Evolutionary conservation across 2,888 invertebrate species (phyloP).

Genomic region (Epinotia bilunana): DNA sequence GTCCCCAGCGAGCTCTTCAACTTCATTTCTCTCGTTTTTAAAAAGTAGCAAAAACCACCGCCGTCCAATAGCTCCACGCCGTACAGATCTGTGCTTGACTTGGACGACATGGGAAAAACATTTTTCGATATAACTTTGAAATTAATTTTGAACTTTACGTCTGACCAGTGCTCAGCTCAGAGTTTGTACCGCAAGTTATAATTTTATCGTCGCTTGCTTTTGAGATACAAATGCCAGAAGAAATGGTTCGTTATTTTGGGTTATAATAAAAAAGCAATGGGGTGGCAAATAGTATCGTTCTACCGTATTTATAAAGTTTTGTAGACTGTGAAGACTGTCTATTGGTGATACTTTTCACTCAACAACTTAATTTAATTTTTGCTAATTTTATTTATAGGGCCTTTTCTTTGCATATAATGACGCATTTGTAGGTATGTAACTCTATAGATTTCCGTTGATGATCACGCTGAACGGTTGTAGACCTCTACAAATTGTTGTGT

Average conservation of each 20-base stretch:
- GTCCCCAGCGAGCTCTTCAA: constrained; percentile 6
- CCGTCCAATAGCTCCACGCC: not conserved
- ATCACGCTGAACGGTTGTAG: not conserved
- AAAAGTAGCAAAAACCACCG: constrained; percentile 5
- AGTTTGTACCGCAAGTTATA: constrained; percentile 37
- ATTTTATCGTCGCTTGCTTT: constrained; percentile 35
- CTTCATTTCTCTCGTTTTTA: not conserved
- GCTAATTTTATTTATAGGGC: not conserved
- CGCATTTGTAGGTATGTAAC: not conserved
- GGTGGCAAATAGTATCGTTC: not conserved
- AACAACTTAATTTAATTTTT: not conserved
- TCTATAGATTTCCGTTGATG: not conserved
- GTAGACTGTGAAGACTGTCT: no score
- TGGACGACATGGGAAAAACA: constrained; percentile 65
- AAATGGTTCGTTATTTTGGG: not conserved
- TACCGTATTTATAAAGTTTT: no score
- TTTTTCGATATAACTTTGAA: constrained; percentile 79
- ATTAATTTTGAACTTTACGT: constrained; percentile 77
- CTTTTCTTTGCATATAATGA: not conserved
- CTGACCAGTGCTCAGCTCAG: constrained; percentile 63
- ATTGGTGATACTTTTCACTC: not conserved
- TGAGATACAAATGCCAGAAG: constrained; percentile 8
- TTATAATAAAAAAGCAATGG: not conserved
- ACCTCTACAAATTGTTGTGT: not conserved
- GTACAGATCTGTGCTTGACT: constrained; percentile 44